Percentiles rank a stretch among this genome's conserved stretches.
phyloP scores from a whole-genome alignment of 2,113 vertebrate genomes.

The Spheniscus mendiculus region DNA sequence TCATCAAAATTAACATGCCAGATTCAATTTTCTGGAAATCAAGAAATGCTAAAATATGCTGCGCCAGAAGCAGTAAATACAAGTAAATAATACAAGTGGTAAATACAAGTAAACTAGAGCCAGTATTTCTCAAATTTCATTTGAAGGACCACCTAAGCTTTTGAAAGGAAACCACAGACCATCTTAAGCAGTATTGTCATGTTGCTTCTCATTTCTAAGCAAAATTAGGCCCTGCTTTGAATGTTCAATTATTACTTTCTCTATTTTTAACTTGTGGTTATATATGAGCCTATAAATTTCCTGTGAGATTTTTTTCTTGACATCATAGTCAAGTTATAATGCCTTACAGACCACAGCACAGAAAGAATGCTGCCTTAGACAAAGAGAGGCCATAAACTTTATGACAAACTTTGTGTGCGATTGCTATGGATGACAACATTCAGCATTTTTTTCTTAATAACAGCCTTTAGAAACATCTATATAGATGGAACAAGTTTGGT shows the following conservation, averaged over 20 bases:
- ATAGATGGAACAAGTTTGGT: not conserved
- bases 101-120: not conserved
- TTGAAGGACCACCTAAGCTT: not conserved
- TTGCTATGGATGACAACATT: not conserved
- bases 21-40: not conserved
- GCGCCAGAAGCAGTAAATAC: not conserved
- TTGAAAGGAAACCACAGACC: not conserved
- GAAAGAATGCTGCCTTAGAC: not conserved
- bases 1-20: not conserved
- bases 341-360: not conserved
- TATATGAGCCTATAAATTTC: not conserved
- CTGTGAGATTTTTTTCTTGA: not conserved
- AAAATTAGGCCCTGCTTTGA: not conserved
- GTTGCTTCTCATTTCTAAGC: not conserved
- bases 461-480: not conserved
- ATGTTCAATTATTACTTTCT: not conserved
- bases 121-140: not conserved
- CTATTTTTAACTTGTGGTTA: not conserved
- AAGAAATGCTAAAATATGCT: not conserved
- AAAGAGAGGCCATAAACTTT: not conserved
- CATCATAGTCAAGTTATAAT: not conserved
- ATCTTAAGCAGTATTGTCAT: not conserved
- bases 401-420: not conserved
- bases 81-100: not conserved
- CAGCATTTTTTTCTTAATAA: not conserved